Evolutionary conservation across 2,888 invertebrate genomes (phyloP), one percentile per base, ranked within the genome.

Genomic region (Enchytraeus crypticus): DNA sequence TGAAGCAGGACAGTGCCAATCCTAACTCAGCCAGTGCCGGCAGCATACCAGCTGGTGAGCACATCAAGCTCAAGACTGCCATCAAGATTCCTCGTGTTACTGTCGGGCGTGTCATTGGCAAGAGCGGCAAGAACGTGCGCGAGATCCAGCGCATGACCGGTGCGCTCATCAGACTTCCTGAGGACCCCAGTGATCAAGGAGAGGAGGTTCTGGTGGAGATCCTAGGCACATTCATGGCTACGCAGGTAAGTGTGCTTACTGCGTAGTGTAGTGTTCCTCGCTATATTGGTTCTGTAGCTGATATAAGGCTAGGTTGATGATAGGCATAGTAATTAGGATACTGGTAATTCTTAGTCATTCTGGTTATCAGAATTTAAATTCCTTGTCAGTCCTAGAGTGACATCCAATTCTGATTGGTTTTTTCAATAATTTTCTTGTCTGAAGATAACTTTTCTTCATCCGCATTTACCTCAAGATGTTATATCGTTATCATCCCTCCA

Each of bases 71-170:
- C 74, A 90, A 92, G 1, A 89, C 93, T 47, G 95, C 96, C 82
- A 89, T 97, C 66, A 85, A 85, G 81, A 91, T 92, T 65, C 91
- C 92, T 26, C 88, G 88, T 68, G 85, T 86, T 60, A 88, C 89
- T 81, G 90, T 97, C 67, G 97, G 97, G 26, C 87, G 96, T 71
- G 96, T 97, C 74, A 97, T 97, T 77, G 97, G 97, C 76, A 95
- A 95, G 68, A 74, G 74, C 32, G 78, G 77, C 61, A 76, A 77
- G 63, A 77, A 77, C 70, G 77, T 77, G 68, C 75, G 81, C 54
- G 96, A 97, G 81, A 83, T 97, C 76, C 96, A 97, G 82, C 87
- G 95, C 76, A 90, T 93, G 59, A 96, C 96, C 66, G 93, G 95
- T 71, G 92, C 95, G 76, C 74, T 74, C 59, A 77, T 81, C 34